Evolutionary conservation across 2,113 vertebrate species (phyloP).

Genomic region (Pica pica): DNA sequence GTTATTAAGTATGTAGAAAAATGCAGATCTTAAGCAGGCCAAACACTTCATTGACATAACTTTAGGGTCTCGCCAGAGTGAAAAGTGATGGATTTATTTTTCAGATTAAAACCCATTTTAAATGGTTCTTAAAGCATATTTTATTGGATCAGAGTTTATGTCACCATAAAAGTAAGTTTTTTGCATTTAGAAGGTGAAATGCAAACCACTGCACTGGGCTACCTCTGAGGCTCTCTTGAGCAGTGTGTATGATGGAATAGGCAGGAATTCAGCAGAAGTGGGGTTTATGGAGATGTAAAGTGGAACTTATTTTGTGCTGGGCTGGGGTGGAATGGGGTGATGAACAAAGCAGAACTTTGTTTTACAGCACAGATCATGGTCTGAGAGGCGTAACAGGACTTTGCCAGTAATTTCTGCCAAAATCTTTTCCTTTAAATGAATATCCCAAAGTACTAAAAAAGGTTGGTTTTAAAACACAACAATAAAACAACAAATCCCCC

Average conservation of each 20-base stretch:
- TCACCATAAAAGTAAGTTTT: not conserved
- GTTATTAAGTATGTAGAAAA: slow-evolving; percentile 16
- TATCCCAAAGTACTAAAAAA: not conserved
- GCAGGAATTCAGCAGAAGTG: not conserved
- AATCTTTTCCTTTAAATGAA: not conserved
- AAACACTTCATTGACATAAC: not conserved
- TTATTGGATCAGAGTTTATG: not conserved
- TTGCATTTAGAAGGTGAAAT: not conserved
- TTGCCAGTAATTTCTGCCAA: not conserved
- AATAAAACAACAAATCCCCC: not conserved
- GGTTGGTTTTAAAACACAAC: not conserved
- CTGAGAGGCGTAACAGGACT: not conserved
- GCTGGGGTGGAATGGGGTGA: not conserved
- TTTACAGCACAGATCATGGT: not conserved
- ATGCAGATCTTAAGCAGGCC: not conserved
- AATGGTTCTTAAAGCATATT: not conserved
- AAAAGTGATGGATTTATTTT: not conserved
- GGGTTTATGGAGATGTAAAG: not conserved
- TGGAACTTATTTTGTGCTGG: not conserved
- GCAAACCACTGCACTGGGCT: too few relatives aligned
- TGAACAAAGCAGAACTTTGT: not conserved
- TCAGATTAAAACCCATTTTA: not conserved
- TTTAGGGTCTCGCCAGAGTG: not conserved
- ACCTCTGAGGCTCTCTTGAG: not conserved
- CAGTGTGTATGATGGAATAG: not conserved